Conservation (phyloP, 2,797 vertebrate species). For the Malurus leucopterus region DNA sequence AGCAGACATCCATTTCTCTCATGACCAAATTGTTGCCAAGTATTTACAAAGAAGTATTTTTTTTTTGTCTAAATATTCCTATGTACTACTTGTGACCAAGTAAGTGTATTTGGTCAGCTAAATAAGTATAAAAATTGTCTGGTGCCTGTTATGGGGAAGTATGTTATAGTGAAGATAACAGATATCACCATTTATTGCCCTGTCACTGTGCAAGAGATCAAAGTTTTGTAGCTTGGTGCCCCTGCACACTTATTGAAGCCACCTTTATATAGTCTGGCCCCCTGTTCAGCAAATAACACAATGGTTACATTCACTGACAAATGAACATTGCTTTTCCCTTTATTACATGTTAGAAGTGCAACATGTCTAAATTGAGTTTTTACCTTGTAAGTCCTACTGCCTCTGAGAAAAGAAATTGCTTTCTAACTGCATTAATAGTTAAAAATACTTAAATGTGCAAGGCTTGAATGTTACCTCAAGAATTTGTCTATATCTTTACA, state of each 20-base stretch:
- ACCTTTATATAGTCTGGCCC: not conserved
- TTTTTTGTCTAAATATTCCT: not conserved
- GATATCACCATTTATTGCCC: not conserved
- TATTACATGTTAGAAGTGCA: not conserved
- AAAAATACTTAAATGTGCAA: not conserved
- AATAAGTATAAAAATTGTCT: not conserved
- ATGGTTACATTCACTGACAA: not conserved
- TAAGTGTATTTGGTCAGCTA: not conserved
- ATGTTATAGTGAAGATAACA: not conserved
- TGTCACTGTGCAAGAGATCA: accelerated
- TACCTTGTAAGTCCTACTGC: not conserved
- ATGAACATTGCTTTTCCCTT: not conserved
- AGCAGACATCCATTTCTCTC: not conserved
- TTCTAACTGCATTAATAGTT: not conserved
- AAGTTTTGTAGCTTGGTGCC: not conserved
- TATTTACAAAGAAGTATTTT: not conserved
- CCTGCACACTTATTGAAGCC: not conserved
- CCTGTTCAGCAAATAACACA: not conserved
- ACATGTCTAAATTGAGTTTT: not conserved
- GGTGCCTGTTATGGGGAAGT: not conserved
- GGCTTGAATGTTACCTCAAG: not conserved
- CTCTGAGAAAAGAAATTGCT: not conserved
- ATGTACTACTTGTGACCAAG: not conserved
- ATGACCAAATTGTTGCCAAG: not conserved
- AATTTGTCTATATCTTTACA: not conserved